Evolutionary conservation across 2,113 vertebrate species (phyloP), one percentile per base, ranked within the genome.

Genomic region (Chionomys nivalis): DNA sequence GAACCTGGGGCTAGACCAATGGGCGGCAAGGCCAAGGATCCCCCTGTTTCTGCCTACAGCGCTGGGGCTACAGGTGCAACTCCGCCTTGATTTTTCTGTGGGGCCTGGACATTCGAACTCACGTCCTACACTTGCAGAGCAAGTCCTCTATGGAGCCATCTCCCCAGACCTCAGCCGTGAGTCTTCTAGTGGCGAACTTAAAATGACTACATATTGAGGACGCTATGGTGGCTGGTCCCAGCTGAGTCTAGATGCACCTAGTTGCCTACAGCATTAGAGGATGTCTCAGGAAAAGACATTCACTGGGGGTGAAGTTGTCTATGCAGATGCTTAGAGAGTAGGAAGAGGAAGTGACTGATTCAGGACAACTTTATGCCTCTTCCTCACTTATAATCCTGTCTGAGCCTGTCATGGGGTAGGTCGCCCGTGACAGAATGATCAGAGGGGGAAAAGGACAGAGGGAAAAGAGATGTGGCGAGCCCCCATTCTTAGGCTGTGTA

Each of bases 141-240:
- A 31, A 31, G 24, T 28, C 7, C 13, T 63, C 26, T 31, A 42
- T 5, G 2, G 14, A 83, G 24, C n/a, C 7, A 8, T 7, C 13
- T 44, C 24, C 55, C 2, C 13, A 42, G 13, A 39, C 58, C 23
- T 36, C 75, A 52, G 14, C 52, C 31, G 39, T 13, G 36, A 58
- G 44, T n/a, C 58, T 86, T 33, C 66, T 76, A 39, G 36, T 81
- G 52, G 33, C 14, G 12, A 36, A 28, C 65, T 70, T 68, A 19
- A 89, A 90, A 49, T 58, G 16, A 44, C 31, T 42, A 10, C 21
- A 26, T 3, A 2, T 0, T 23, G 21, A 3, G 23, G 75, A 47
- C 9, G 28, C 28, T 10, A 0, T 5, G 61, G 11, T 44, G 49
- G 7, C 31, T 31, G 44, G 47, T 72, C 13, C 0, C 10, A 1